Evolutionary conservation across 2,113 vertebrate genomes (phyloP).

Genomic region (Delphinapterus leucas): DNA sequence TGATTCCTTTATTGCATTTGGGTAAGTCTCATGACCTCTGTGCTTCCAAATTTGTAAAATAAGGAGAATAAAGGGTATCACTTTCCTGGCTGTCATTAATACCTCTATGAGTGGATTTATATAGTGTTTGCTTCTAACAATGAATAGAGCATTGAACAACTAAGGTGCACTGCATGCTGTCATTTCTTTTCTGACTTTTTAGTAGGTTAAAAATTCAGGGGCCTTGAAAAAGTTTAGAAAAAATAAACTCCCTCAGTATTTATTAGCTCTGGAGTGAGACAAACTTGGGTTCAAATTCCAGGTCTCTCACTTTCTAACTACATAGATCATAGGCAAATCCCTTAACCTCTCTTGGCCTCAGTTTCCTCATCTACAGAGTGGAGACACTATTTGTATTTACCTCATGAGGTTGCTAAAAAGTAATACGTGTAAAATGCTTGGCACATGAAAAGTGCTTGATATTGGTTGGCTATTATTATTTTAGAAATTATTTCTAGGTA

Average conservation of each 20-base stretch:
- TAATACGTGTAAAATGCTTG: background rate
- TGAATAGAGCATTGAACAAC: background rate
- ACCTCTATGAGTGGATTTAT: background rate
- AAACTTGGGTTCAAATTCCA: background rate
- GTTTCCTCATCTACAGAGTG: background rate
- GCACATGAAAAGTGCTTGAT: background rate
- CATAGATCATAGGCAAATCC: background rate
- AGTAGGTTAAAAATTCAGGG: background rate
- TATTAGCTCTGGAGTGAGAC: background rate
- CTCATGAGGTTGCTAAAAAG: background rate
- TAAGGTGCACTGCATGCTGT: background rate
- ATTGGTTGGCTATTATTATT: background rate
- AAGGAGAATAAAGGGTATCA: background rate
- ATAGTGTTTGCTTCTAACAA: background rate
- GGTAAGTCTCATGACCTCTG: background rate
- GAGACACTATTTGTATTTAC: background rate
- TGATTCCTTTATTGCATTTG: background rate
- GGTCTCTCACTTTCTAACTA: background rate
- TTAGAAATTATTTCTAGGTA: background rate
- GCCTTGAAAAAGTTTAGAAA: background rate
- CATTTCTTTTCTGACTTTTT: background rate
- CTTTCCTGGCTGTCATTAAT: background rate
- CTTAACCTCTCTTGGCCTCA: background rate
- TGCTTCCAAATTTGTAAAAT: conserved; percentile 7
- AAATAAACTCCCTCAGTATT: background rate